Percentiles rank a stretch among this genome's conserved stretches.
These are phyloP conservation scores for Homarus gammarus DNA, from an alignment of 2,888 invertebrate species.

Conservation along the genomic window DNA sequence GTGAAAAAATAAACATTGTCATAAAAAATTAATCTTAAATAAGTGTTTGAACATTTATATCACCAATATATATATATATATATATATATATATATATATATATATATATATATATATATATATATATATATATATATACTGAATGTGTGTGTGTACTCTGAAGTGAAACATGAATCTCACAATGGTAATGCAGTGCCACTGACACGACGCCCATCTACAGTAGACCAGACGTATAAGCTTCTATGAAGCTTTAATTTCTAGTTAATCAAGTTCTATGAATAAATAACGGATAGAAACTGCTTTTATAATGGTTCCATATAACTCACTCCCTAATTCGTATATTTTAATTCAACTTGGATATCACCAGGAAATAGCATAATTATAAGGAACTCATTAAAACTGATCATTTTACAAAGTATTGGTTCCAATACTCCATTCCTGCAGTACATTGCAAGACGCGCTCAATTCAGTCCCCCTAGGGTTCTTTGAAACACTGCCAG, in stretches of 20 bases:
- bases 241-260: conserved; percentile 21
- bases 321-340: background rate
- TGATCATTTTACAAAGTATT: background rate
- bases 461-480: conserved; percentile 45
- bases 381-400: background rate
- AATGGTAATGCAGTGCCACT: background rate
- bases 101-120: conserved; percentile 26
- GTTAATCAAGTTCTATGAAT: conserved; percentile 13
- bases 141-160: too few relatives aligned
- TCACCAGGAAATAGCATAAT: background rate
- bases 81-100: conserved; percentile 10
- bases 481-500: conserved; percentile 37
- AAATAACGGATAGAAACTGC: conserved; percentile 28
- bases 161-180: background rate
- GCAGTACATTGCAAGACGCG: conserved; percentile 58
- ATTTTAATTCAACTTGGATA: background rate
- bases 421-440: conserved; percentile 22
- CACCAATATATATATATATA: background rate
- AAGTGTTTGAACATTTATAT: too few relatives aligned
- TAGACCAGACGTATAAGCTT: background rate
- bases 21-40: too few relatives aligned
- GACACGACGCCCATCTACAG: background rate
- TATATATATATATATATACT: conserved; percentile 19
- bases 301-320: conserved; percentile 14
- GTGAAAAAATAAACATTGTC: too few relatives aligned